Conservation (phyloP, 2,888 invertebrate species). For the Leptopilina syphax region DNA sequence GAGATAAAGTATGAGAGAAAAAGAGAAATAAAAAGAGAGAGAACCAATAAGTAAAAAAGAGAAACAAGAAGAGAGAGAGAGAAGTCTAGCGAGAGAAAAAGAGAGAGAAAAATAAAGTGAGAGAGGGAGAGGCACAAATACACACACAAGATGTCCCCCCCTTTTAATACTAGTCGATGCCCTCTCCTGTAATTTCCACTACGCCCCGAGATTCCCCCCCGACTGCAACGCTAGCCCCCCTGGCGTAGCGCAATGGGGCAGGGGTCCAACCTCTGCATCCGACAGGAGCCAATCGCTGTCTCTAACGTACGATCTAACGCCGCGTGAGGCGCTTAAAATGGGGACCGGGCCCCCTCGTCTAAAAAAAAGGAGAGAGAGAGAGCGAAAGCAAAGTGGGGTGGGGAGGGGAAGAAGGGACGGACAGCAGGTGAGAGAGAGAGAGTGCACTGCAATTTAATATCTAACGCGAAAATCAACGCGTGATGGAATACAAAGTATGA, state of each 20-base stretch:
- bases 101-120: too few species aligned
- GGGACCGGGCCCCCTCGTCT: constrained; percentile 57
- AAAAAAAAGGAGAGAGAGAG: constrained; percentile 44
- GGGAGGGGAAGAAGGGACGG: too few species aligned
- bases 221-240: constrained; percentile 59
- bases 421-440: constrained; percentile 16
- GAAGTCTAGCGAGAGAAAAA: too few species aligned
- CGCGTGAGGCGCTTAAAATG: constrained; percentile 56
- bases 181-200: constrained; percentile 52
- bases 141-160: constrained; percentile 47
- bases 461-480: constrained; percentile 9
- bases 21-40: too few species aligned
- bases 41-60: too few species aligned
- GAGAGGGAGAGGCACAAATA: too few species aligned
- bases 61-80: too few species aligned
- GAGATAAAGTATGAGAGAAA: too few species aligned
- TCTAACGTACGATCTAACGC: constrained; percentile 74
- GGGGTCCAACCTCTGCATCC: constrained; percentile 72
- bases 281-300: constrained; percentile 71
- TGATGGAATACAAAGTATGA: constrained; percentile 7
- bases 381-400: background rate
- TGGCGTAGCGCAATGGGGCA: constrained; percentile 64
- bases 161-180: constrained; percentile 49
- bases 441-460: background rate
- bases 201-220: constrained; percentile 60